Conservation (phyloP, 2,797 vertebrate species). For the Capromys pilorides region DNA sequence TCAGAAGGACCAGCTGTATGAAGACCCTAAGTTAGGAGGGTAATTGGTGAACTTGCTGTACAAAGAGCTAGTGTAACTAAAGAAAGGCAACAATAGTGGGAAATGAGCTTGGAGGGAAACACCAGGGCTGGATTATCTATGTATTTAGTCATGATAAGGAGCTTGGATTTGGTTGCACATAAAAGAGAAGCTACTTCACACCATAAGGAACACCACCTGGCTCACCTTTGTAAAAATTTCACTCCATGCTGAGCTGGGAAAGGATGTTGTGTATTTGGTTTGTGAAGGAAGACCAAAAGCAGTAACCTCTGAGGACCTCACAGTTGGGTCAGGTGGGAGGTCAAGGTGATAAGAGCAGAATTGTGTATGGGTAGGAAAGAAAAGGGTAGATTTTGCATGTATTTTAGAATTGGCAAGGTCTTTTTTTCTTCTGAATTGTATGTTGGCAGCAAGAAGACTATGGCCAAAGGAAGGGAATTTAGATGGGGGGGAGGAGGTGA, state of each 20-base stretch:
- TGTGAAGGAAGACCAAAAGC: background rate
- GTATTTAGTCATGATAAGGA: background rate
- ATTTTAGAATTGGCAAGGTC: background rate
- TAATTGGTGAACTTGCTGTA: background rate
- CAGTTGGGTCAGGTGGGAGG: background rate
- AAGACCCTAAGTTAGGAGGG: background rate
- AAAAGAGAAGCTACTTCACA: background rate
- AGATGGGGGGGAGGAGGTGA: background rate
- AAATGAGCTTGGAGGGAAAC: background rate
- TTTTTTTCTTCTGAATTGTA: background rate
- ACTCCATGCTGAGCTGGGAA: background rate
- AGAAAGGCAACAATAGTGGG: background rate
- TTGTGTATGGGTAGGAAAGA: background rate
- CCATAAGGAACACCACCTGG: background rate
- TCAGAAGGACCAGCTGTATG: background rate
- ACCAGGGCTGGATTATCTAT: background rate
- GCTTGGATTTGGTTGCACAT: background rate
- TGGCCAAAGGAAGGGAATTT: background rate
- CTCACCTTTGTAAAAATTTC: background rate
- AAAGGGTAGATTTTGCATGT: background rate
- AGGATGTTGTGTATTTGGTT: background rate
- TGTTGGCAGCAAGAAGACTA: background rate
- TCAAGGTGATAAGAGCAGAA: accelerated
- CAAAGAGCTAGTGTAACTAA: background rate
- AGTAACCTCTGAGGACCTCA: background rate